These are phyloP conservation scores for Ophion slaviceki DNA, from an alignment of 2,888 invertebrate genomes.

Conservation along the genomic window DNA sequence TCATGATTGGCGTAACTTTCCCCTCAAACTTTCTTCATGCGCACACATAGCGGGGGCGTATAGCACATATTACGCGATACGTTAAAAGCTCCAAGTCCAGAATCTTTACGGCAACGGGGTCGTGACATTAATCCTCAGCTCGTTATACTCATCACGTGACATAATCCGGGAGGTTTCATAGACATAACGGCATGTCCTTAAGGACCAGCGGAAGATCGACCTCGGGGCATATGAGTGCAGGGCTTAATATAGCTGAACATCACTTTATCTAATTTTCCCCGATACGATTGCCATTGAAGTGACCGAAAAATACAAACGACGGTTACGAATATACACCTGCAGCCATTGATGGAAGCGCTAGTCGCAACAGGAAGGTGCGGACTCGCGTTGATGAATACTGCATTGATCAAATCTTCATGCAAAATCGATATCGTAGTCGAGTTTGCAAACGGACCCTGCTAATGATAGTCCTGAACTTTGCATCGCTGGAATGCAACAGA, in stretches of 20 bases:
- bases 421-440: neutral
- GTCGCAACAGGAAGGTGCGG: too few relatives aligned
- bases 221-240: neutral
- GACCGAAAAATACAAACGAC: too few relatives aligned
- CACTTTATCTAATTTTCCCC: too few relatives aligned
- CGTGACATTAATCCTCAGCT: neutral
- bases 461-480: too few relatives aligned
- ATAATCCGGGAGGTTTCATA: neutral
- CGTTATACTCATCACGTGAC: neutral
- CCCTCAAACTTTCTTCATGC: neutral
- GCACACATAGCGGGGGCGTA: neutral
- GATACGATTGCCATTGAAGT: too few relatives aligned
- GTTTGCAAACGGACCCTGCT: neutral
- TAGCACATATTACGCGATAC: slow-evolving; percentile 1
- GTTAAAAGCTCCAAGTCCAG: slow-evolving; percentile 29
- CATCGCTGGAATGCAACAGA: too few relatives aligned
- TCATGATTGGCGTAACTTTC: slow-evolving; percentile 70
- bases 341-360: too few relatives aligned
- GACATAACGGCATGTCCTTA: neutral
- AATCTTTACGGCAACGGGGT: slow-evolving; percentile 31
- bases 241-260: neutral
- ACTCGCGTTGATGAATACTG: too few relatives aligned
- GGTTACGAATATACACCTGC: too few relatives aligned
- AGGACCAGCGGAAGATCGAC: slow-evolving; percentile 5
- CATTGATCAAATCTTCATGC: too few relatives aligned